Conservation (phyloP, 2,113 vertebrate species). For the Pan paniscus region DNA sequence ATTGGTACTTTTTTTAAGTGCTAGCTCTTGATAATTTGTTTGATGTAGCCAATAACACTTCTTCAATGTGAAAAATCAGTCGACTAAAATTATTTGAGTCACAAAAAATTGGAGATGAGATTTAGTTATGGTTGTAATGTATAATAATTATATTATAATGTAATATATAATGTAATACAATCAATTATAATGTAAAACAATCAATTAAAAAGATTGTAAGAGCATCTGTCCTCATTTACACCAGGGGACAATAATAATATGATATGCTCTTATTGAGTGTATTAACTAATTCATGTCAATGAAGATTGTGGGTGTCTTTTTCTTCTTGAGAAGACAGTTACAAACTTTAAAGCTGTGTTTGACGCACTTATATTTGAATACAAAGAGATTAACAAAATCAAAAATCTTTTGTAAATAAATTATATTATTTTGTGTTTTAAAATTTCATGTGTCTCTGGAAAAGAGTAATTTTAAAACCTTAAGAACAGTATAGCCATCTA, state of each 20-base stretch:
- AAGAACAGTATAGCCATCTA: neutral
- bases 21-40: conserved; percentile 48
- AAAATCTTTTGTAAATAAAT: conserved; percentile 52
- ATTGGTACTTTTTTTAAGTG: conserved; percentile 29
- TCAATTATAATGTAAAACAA: conserved; percentile 22
- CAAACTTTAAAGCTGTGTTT: conserved; percentile 42
- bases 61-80: conserved; percentile 53
- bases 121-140: conserved; percentile 68
- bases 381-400: conserved; percentile 64
- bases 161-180: too few species aligned
- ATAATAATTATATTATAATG: too few species aligned
- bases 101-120: conserved; percentile 27
- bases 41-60: conserved; percentile 36
- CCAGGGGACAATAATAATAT: conserved; percentile 68
- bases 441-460: neutral
- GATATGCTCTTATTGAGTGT: conserved; percentile 63
- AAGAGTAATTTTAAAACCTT: conserved; percentile 1
- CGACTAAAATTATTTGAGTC: conserved; percentile 56
- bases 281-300: conserved; percentile 73
- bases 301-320: conserved; percentile 57
- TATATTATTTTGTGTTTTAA: conserved; percentile 7
- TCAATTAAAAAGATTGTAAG: conserved; percentile 67
- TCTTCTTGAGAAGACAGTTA: conserved; percentile 39
- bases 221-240: conserved; percentile 63
- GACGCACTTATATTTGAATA: conserved; percentile 63